Evolutionary conservation across 2,113 vertebrate species (phyloP).

Genomic region (Saimiri boliviensis): DNA sequence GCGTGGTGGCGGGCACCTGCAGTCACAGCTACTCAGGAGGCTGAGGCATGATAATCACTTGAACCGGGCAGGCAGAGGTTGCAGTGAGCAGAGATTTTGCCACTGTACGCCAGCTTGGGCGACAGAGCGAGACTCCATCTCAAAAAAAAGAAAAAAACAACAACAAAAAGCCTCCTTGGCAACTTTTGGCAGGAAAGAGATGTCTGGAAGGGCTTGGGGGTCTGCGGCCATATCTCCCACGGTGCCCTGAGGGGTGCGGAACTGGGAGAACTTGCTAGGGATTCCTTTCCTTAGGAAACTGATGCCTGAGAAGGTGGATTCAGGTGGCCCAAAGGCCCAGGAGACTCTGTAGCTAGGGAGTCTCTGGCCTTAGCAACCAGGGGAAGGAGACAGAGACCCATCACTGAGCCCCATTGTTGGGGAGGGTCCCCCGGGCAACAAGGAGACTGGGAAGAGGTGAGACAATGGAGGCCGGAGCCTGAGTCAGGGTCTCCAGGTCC

Average conservation of each 20-base stretch:
- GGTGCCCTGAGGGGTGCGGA: no score
- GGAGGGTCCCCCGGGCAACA: neutral
- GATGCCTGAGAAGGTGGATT: neutral
- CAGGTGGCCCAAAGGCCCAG: neutral
- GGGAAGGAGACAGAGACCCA: neutral
- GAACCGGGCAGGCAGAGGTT: no score
- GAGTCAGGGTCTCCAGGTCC: neutral
- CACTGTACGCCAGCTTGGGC: no score
- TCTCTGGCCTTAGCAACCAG: neutral
- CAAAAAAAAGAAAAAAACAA: no score
- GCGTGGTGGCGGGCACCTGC: no score
- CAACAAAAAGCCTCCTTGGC: neutral
- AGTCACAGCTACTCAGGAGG: no score
- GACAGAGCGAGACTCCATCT: no score
- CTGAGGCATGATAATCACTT: no score
- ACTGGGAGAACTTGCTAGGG: no score
- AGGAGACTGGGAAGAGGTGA: neutral
- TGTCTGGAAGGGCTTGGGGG: rapidly evolving
- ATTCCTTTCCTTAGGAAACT: neutral
- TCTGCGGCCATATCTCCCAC: neutral
- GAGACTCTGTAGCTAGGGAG: neutral
- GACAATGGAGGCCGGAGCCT: neutral
- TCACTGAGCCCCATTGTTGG: slow-evolving; percentile 61
- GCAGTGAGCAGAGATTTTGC: no score
- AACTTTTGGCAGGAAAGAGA: neutral